Conservation (phyloP, 2,113 vertebrate species). For the Tringa solitaria region DNA sequence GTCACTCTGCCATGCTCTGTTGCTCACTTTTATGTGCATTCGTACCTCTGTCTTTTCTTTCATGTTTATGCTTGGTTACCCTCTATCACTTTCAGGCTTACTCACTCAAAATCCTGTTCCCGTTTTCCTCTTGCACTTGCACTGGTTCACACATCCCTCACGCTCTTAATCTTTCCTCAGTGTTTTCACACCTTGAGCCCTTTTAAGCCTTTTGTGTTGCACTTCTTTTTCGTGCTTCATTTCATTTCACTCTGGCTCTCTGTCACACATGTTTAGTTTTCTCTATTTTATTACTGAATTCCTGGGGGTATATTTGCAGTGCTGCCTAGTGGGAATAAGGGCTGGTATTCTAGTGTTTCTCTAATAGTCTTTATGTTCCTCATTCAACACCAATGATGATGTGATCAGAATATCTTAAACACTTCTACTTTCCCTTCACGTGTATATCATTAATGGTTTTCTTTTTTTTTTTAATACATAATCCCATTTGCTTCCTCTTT, state of each 20-base stretch:
- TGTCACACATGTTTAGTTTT: conserved; percentile 15
- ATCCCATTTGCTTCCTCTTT: background rate
- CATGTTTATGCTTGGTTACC: background rate
- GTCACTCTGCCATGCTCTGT: background rate
- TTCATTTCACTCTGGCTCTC: background rate
- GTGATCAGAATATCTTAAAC: conserved; percentile 10
- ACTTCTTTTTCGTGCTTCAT: background rate
- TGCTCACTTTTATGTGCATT: background rate
- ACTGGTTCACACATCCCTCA: background rate
- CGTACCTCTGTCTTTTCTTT: background rate
- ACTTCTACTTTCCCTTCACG: background rate
- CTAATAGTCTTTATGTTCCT: background rate
- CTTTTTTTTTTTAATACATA: background rate
- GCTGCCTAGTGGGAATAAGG: background rate
- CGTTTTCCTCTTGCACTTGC: background rate
- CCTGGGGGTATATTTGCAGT: background rate
- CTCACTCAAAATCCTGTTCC: background rate
- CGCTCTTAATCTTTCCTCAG: background rate
- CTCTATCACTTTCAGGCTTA: background rate
- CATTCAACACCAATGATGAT: background rate
- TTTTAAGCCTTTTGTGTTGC: conserved; percentile 1
- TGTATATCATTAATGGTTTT: background rate
- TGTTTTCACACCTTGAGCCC: background rate
- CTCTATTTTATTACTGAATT: conserved; percentile 18
- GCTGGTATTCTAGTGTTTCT: background rate